phyloP scores from a whole-genome alignment of 2,888 invertebrate genomes.

The Idaea biselata region DNA sequence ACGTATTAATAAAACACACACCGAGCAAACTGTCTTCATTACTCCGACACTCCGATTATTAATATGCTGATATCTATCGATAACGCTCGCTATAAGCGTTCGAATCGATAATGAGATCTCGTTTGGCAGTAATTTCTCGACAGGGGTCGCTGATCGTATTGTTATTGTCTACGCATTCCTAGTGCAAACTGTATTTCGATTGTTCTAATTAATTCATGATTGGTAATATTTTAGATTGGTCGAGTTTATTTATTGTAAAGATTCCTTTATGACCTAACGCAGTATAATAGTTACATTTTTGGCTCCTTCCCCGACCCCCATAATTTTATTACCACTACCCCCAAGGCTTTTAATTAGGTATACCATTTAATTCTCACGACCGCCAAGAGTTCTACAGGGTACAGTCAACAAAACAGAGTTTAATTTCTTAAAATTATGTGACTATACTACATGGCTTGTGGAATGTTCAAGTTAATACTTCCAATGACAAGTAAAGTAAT shows the following conservation, averaged over 20 bases:
- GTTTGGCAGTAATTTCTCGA: slow-evolving; percentile 1
- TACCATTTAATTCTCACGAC: too few relatives aligned
- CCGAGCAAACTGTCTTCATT: neutral
- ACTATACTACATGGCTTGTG: too few relatives aligned
- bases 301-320: too few relatives aligned
- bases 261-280: too few relatives aligned
- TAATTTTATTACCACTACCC: too few relatives aligned
- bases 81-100: neutral
- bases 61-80: neutral
- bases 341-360: too few relatives aligned
- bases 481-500: too few relatives aligned
- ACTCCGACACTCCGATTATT: neutral
- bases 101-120: neutral
- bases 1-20: neutral
- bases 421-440: too few relatives aligned
- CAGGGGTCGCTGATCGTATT: neutral
- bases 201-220: neutral
- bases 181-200: neutral
- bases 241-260: neutral
- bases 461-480: too few relatives aligned
- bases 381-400: too few relatives aligned
- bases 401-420: too few relatives aligned
- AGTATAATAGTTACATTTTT: too few relatives aligned
- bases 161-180: neutral
- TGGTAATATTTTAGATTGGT: neutral